phyloP scores from a whole-genome alignment of 1,140 invertebrate genomes.

The Araneus ventricosus region DNA sequence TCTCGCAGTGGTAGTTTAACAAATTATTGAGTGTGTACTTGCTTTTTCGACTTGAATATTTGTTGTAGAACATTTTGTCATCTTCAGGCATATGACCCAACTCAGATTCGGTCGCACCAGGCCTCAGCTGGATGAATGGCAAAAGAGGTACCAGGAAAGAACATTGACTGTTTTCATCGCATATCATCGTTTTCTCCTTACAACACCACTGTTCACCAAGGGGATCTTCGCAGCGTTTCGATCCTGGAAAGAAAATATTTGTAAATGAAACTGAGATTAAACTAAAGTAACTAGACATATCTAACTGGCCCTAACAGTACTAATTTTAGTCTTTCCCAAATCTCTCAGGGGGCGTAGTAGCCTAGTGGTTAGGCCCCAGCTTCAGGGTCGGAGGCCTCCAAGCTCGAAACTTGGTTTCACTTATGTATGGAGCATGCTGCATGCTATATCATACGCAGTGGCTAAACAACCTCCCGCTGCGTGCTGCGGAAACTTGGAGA shows the following conservation, averaged over 20 bases:
- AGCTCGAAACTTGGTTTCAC: background rate
- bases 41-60: background rate
- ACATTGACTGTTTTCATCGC: background rate
- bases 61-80: background rate
- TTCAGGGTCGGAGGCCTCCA: too few relatives aligned
- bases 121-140: background rate
- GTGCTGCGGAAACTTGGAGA: too few relatives aligned
- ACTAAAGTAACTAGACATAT: background rate
- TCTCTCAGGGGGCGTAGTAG: background rate
- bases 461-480: too few relatives aligned
- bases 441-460: too few relatives aligned
- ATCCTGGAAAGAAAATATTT: background rate
- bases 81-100: background rate
- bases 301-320: background rate
- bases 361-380: background rate
- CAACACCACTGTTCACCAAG: background rate
- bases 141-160: background rate
- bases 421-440: too few relatives aligned
- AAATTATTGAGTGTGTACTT: background rate
- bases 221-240: background rate
- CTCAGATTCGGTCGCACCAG: background rate
- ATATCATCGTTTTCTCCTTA: background rate
- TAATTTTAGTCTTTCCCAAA: background rate
- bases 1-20: background rate
- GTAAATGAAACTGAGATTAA: background rate